Percentiles rank a stretch among this genome's conserved stretches.
phyloP scores from a whole-genome alignment of 2,888 invertebrate species.

The Zootermopsis nevadensis region DNA sequence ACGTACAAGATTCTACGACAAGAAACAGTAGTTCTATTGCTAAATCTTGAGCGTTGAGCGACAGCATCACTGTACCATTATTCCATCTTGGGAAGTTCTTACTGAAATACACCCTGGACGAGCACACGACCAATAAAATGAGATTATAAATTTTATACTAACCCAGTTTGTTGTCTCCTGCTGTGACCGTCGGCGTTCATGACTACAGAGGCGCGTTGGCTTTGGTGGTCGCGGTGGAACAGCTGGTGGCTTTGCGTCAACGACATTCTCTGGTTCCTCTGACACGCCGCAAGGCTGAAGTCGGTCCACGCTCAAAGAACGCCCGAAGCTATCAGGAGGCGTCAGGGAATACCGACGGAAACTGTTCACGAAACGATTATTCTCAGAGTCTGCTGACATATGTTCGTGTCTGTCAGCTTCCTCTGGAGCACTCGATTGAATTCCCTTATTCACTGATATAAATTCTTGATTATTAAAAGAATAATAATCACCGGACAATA shows the following conservation, averaged over 20 bases:
- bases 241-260: not conserved
- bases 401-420: not conserved
- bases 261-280: not conserved
- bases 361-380: constrained; percentile 2
- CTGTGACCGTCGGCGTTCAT: not conserved
- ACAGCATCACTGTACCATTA: no score
- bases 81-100: no score
- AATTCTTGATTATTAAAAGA: not conserved
- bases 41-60: no score
- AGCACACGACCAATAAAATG: no score
- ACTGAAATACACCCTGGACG: no score
- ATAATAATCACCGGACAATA: not conserved
- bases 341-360: constrained; percentile 17
- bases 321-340: not conserved
- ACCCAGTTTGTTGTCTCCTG: constrained; percentile 2
- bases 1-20: no score
- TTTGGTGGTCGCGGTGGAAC: constrained; percentile 30
- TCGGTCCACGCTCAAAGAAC: constrained; percentile 17
- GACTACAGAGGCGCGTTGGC: not conserved
- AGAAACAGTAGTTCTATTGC: no score
- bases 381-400: not conserved
- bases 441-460: not conserved
- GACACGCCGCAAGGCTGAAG: constrained; percentile 1
- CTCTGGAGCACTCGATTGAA: not conserved
- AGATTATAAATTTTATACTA: not conserved